A percentile compares a stretch with the other conserved stretches of the same genome.
Evolutionary conservation across 1,140 invertebrate genomes (phyloP).

Genomic region (Drosophila fuyamai): DNA sequence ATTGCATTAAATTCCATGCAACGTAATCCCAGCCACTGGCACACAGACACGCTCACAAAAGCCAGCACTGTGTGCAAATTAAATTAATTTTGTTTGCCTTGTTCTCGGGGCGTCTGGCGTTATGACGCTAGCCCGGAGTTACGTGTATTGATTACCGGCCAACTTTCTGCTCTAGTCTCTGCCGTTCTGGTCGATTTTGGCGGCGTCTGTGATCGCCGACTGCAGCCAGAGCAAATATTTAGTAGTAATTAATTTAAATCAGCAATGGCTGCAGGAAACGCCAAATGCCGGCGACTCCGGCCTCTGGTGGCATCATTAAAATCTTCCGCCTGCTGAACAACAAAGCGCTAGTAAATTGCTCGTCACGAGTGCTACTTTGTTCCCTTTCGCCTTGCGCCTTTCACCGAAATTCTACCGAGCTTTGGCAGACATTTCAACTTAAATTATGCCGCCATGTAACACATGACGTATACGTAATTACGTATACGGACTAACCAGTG

Average conservation of each 20-base stretch:
- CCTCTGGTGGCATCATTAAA: conserved; percentile 66
- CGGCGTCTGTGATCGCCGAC: conserved; percentile 26
- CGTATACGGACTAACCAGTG: conserved; percentile 1
- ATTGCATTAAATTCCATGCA: conserved; percentile 66
- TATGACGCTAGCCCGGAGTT: conserved; percentile 34
- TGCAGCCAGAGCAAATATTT: conserved; percentile 46
- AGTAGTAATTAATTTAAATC: conserved; percentile 51
- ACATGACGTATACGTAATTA: conserved; percentile 69
- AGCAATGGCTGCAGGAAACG: conserved; percentile 27
- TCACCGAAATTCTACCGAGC: conserved; percentile 19
- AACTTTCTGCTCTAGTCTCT: conserved; percentile 21
- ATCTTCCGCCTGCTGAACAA: conserved; percentile 73
- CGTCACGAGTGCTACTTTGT: conserved; percentile 47
- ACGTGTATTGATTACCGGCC: conserved; percentile 39
- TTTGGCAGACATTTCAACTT: conserved; percentile 54
- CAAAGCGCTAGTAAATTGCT: conserved; percentile 76
- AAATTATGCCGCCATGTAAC: conserved; percentile 60
- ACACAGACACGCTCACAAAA: conserved; percentile 44
- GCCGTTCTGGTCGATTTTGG: conserved; percentile 2
- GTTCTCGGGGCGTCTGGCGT: conserved; percentile 37
- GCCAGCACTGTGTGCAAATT: conserved; percentile 49
- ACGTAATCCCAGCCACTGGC: conserved; percentile 53
- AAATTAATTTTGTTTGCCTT: conserved; percentile 64
- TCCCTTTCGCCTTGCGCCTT: conserved; percentile 17
- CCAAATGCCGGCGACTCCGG: background rate